These are phyloP conservation scores for Trididemnum nubilum DNA, from an alignment of 23 tunicate genomes.

Conservation along the genomic window DNA sequence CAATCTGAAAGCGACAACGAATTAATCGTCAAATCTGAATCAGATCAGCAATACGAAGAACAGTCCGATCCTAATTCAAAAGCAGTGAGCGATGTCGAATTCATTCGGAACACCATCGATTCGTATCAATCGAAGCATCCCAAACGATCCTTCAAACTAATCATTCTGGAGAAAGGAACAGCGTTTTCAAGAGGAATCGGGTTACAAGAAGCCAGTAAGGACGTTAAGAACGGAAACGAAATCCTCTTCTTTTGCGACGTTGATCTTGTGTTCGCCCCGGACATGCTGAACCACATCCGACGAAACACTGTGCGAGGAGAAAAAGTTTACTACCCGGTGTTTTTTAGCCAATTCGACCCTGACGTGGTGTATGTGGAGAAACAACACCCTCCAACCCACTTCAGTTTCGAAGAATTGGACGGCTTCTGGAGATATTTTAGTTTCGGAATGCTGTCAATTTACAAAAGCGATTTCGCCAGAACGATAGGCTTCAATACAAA, in stretches of 20 bases:
- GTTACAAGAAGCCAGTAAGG: constrained; percentile 42
- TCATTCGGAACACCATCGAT: constrained; percentile 29
- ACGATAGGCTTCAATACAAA: constrained; percentile 70
- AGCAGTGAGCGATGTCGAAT: constrained; percentile 22
- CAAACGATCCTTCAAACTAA: neutral
- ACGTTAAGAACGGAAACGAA: constrained; percentile 43
- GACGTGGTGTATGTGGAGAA: constrained; percentile 52
- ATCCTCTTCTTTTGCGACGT: constrained; percentile 91
- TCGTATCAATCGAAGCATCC: constrained; percentile 37
- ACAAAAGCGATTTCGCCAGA: constrained; percentile 53
- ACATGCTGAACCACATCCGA: constrained; percentile 64
- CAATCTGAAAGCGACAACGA: neutral
- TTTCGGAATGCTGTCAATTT: constrained; percentile 65
- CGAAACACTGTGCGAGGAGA: constrained; percentile 65
- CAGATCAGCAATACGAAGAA: constrained; percentile 1
- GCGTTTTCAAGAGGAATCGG: constrained; percentile 91
- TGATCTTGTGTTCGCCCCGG: constrained; percentile 64
- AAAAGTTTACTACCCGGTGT: constrained; percentile 81
- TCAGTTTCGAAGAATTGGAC: constrained; percentile 15
- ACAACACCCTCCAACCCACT: constrained; percentile 35
- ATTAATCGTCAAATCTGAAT: neutral
- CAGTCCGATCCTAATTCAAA: neutral
- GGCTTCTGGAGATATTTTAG: constrained; percentile 91
- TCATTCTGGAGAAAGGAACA: constrained; percentile 36
- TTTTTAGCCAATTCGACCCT: constrained; percentile 92